These are phyloP conservation scores for Hassar affinis DNA, from an alignment of 2,113 vertebrate genomes.

Conservation along the genomic window DNA sequence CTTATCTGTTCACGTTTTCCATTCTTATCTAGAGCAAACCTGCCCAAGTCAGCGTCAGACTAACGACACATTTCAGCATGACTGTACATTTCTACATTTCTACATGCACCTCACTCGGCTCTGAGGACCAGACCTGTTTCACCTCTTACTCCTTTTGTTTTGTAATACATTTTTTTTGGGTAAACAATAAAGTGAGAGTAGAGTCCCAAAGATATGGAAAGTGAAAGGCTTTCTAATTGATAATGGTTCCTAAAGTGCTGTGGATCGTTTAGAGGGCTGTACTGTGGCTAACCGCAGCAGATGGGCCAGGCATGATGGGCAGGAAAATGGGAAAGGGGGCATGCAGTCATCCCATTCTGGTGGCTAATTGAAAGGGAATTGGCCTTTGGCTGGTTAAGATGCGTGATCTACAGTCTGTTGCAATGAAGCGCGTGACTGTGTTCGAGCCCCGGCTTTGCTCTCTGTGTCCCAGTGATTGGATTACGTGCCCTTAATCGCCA, in stretches of 20 bases:
- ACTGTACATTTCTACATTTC: background rate
- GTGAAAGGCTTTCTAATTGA: background rate
- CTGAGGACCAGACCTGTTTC: no score
- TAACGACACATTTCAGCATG: background rate
- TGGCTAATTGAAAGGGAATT: constrained; percentile 71
- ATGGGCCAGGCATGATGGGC: constrained; percentile 57
- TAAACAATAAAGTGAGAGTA: background rate
- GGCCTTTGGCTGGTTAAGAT: constrained; percentile 67
- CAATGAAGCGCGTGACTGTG: constrained; percentile 3
- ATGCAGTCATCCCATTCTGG: constrained; percentile 67
- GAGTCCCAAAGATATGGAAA: background rate
- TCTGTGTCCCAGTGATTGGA: constrained; percentile 60
- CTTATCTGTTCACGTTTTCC: constrained; percentile 13
- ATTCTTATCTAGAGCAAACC: constrained; percentile 21
- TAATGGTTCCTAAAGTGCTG: constrained; percentile 13
- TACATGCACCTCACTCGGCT: background rate
- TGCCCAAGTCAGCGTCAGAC: background rate
- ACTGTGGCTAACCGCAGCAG: constrained; percentile 53
- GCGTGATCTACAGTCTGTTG: constrained; percentile 65
- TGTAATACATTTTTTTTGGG: background rate
- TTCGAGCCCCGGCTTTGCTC: constrained; percentile 36
- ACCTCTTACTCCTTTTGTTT: background rate
- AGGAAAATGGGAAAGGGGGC: constrained; percentile 57
- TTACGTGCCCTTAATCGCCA: constrained; percentile 59
- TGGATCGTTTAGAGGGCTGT: constrained; percentile 30